Evolutionary conservation across 2,113 vertebrate species (phyloP).

Genomic region (Emberiza fucata): DNA sequence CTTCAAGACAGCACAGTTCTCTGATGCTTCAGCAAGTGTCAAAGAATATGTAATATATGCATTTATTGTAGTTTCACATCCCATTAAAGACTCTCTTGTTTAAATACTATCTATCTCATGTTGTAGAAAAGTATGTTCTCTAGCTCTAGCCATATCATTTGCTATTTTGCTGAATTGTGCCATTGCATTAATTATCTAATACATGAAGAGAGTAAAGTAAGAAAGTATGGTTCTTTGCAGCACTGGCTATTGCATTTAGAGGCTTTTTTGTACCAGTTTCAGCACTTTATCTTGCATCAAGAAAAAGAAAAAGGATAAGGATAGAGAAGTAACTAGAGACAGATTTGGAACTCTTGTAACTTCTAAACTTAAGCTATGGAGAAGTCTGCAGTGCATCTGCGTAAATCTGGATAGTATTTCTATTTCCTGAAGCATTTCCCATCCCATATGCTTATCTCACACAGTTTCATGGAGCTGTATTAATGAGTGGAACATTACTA

Average conservation of each 20-base stretch:
- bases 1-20: not conserved
- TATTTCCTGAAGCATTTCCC: not conserved
- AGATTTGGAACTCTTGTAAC: not conserved
- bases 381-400: not conserved
- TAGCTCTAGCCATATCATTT: not conserved
- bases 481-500: not conserved
- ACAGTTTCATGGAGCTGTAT: not conserved
- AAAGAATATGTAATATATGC: not conserved
- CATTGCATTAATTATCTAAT: not conserved
- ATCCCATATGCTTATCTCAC: not conserved
- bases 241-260: not conserved
- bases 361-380: not conserved
- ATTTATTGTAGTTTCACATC: not conserved
- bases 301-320: not conserved
- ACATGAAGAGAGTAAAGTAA: not conserved
- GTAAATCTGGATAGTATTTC: not conserved
- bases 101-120: conserved; percentile 3
- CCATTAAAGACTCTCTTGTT: not conserved
- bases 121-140: not conserved
- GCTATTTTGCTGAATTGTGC: not conserved
- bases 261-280: not conserved
- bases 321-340: not conserved
- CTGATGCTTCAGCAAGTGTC: conserved; percentile 3
- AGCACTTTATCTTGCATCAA: not conserved
- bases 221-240: not conserved